These are phyloP conservation scores for Drosophila ustulata DNA, from an alignment of 2,888 invertebrate genomes.

Conservation along the genomic window DNA sequence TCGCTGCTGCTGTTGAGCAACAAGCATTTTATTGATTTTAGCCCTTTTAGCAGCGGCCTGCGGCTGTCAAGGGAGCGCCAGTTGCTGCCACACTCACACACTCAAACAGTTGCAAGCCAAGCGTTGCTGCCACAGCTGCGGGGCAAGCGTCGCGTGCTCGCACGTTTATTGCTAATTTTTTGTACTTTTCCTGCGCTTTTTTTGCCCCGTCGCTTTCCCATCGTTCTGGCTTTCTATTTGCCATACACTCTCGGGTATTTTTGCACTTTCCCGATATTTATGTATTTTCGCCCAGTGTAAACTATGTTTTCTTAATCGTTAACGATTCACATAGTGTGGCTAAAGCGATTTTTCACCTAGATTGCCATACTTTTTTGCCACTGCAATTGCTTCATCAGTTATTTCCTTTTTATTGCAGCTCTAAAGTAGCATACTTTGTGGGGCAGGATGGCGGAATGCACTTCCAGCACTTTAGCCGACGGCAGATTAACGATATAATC, in stretches of 20 bases:
- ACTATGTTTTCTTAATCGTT: slow-evolving; percentile 3
- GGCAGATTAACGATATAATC: not conserved
- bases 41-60: slow-evolving; percentile 64
- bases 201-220: slow-evolving; percentile 4
- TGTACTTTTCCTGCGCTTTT: slow-evolving; percentile 42
- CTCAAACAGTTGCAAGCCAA: not conserved
- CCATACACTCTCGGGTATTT: slow-evolving; percentile 5
- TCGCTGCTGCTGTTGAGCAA: slow-evolving; percentile 64
- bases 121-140: slow-evolving; percentile 6
- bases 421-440: not conserved
- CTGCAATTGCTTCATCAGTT: not conserved
- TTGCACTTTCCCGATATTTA: not conserved
- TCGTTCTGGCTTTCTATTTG: slow-evolving; percentile 17
- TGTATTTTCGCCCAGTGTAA: not conserved
- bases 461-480: not conserved
- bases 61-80: slow-evolving; percentile 28
- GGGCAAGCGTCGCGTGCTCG: slow-evolving; percentile 68
- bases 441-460: not conserved
- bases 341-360: not conserved
- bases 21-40: slow-evolving; percentile 83
- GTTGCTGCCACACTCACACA: slow-evolving; percentile 8
- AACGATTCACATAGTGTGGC: not conserved
- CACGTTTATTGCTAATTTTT: slow-evolving; percentile 79
- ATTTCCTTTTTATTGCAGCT: not conserved
- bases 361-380: not conserved